Conservation (phyloP, 2,888 invertebrate species). For the Patella caerulea region DNA sequence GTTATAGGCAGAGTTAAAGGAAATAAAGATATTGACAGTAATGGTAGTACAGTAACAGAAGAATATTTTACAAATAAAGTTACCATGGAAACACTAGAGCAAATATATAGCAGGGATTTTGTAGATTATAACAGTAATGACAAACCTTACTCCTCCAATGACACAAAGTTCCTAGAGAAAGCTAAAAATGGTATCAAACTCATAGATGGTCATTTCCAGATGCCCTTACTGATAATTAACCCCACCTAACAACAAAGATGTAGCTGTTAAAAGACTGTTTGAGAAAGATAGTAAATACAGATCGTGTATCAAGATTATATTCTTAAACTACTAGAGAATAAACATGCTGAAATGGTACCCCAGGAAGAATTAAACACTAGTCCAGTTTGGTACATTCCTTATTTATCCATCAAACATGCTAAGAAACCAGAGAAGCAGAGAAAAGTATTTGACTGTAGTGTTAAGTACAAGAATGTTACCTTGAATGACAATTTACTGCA, state of each 20-base stretch:
- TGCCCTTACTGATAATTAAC: no score
- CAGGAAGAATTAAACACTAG: no score
- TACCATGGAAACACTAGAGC: no score
- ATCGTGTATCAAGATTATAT: constrained; percentile 19
- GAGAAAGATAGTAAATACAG: constrained; percentile 14
- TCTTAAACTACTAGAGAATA: no score
- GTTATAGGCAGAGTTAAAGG: constrained; percentile 9
- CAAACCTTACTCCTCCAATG: constrained; percentile 17
- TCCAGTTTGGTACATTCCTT: constrained; percentile 25
- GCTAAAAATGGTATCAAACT: not conserved
- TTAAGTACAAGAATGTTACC: no score
- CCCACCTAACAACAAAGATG: not conserved
- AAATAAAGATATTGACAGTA: not conserved
- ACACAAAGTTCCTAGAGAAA: constrained; percentile 14
- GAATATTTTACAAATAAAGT: no score
- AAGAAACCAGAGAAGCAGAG: constrained; percentile 20
- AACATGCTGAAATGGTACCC: no score
- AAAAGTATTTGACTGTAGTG: constrained; percentile 23
- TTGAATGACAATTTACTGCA: no score
- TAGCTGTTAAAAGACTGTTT: constrained; percentile 7
- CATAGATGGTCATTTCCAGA: not conserved
- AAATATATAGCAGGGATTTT: no score
- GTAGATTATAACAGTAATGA: no score
- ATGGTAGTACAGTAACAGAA: not conserved
- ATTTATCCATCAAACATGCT: no score